Base-by-base conservation (phyloP, 2,113 vertebrate species). In the Pongo abelii region DNA sequence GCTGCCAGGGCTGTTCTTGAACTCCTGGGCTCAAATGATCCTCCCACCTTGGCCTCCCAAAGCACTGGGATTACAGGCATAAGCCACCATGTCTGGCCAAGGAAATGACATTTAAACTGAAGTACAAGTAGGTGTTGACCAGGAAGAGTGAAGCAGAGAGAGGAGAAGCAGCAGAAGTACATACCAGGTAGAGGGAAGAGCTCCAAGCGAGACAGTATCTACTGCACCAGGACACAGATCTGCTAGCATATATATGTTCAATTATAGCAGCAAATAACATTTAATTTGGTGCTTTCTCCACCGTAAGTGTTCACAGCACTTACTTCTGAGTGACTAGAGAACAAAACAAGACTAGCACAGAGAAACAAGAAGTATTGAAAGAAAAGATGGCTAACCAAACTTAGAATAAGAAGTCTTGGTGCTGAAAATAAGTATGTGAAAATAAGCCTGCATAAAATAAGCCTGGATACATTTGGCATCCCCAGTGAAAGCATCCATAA, bases 361-460 rank as follows among this genome's bases (percentile, higher is more conserved):
- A 94, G 89, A 74, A 84, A 40, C 74, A 52, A 84, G 70, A 52
- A n/a, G 27, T 46, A 59, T 4, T 70, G 17, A 95, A 61, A 87
- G n/a, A 46, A 43, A 93, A 70, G 61, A 35, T 3, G 38, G 79
- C 5, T 12, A 81, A 46, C n/a, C 52, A 75, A 2, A 84, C 14
- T 61, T 6, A 80, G 20, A 72, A 80, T 50, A 77, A 52, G 38
- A 52, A 95, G 79, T 55, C 43, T 25, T 57, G 38, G 77, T 6
- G 77, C 5, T 84, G 74, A 97, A 97, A 94, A 83, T 2, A 0
- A 84, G 11, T 91, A 64, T 1, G 67, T 17, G 96, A 70, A 16
- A 16, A 91, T 0, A 1, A 78, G 61, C 55, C 40, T 23, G 4
- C 10, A 69, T 38, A 97, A 97, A 94, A 78, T 2, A 0, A 84